Percentiles rank a stretch among this genome's conserved stretches.
Evolutionary conservation across 2,888 invertebrate genomes (phyloP).

Genomic region (Callyntrura guangdongensis): DNA sequence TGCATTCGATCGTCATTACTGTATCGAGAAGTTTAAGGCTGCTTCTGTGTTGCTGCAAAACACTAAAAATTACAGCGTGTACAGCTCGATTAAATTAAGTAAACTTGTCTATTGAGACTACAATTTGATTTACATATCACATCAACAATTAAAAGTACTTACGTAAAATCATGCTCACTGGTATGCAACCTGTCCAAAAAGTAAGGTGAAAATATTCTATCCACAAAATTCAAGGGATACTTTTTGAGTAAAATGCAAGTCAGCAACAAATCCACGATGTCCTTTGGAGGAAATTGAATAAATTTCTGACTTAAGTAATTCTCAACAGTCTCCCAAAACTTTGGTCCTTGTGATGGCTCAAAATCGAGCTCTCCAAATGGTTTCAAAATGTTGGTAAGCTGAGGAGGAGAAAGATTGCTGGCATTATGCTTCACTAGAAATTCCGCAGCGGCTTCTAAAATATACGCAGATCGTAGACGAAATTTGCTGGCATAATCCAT

Average conservation of each 20-base stretch:
- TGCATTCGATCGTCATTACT: slow-evolving; percentile 89
- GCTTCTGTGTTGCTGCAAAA: slow-evolving; percentile 86
- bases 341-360: slow-evolving; percentile 87
- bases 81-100: background rate
- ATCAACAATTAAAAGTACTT: no score
- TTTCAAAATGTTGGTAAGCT: slow-evolving; percentile 88
- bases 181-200: slow-evolving; percentile 88
- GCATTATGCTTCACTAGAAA: slow-evolving; percentile 88
- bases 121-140: no score
- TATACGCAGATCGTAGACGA: slow-evolving; percentile 88
- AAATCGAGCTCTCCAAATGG: slow-evolving; percentile 89
- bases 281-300: slow-evolving; percentile 88
- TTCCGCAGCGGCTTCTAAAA: slow-evolving; percentile 88
- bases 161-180: slow-evolving; percentile 86
- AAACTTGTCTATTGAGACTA: background rate
- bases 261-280: slow-evolving; percentile 89
- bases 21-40: slow-evolving; percentile 89
- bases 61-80: slow-evolving; percentile 74
- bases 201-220: slow-evolving; percentile 88
- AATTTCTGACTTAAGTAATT: slow-evolving; percentile 88
- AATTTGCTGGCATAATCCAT: slow-evolving; percentile 89
- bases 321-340: slow-evolving; percentile 89
- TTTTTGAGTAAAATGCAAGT: slow-evolving; percentile 89
- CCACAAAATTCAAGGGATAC: slow-evolving; percentile 89
- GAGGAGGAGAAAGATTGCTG: slow-evolving; percentile 87